Evolutionary conservation across 1,140 invertebrate genomes (phyloP).

Genomic region (Musca domestica): DNA sequence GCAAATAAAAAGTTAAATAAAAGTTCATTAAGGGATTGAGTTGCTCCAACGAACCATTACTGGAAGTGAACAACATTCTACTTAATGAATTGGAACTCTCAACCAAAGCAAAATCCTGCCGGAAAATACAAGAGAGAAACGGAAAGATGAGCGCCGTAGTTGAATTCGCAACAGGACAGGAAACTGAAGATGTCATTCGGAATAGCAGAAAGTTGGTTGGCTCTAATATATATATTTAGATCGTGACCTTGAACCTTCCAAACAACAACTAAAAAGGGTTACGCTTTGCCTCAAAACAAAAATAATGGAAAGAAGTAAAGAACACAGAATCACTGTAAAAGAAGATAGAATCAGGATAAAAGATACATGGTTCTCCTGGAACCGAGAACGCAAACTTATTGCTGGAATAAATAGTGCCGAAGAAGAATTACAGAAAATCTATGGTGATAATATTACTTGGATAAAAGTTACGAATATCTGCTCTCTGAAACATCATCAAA

Average conservation of each 20-base stretch:
- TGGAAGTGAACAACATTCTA: no score
- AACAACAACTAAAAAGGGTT: not conserved
- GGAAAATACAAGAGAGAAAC: not conserved
- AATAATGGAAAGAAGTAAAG: not conserved
- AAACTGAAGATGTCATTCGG: not conserved
- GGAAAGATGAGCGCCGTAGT: not conserved
- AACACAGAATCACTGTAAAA: not conserved
- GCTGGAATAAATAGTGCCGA: not conserved
- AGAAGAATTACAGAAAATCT: not conserved
- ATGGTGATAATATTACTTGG: not conserved
- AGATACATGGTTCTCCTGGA: not conserved
- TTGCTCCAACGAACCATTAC: not conserved
- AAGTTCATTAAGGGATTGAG: not conserved
- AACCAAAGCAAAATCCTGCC: no score
- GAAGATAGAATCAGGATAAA: not conserved
- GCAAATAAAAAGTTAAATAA: not conserved
- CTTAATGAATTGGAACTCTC: no score
- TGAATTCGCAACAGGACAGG: not conserved
- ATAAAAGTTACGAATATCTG: no score
- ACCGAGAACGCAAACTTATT: not conserved
- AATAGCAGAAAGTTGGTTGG: not conserved
- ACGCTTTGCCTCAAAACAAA: not conserved
- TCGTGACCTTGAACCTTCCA: not conserved
- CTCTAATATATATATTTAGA: not conserved
- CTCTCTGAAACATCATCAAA: not conserved